These are phyloP conservation scores for Cantharis rustica DNA, from an alignment of 2,888 invertebrate species.

Conservation along the genomic window DNA sequence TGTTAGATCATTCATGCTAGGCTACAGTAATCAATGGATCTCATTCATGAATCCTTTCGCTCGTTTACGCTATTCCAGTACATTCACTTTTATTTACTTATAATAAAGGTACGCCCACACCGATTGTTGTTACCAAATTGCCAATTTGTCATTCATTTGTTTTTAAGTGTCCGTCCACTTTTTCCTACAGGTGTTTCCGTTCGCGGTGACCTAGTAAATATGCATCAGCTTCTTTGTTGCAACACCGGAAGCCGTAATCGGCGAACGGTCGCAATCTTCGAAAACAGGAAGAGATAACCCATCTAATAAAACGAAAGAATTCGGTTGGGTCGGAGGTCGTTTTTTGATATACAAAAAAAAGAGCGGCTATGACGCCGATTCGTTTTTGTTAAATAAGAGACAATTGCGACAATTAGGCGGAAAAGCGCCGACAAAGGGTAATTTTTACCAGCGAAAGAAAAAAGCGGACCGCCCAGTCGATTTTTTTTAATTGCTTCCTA, in stretches of 20 bases:
- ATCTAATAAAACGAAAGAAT: constrained; percentile 1
- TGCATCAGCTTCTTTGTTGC: neutral
- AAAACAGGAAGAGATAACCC: constrained; percentile 28
- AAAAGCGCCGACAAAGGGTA: neutral
- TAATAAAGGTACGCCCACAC: constrained; percentile 38
- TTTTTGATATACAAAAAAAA: neutral
- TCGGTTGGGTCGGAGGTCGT: neutral
- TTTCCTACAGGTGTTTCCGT: neutral
- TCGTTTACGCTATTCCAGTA: constrained; percentile 43
- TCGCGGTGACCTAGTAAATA: neutral
- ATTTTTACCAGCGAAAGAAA: neutral
- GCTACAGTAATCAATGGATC: constrained; percentile 48
- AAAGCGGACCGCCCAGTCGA: neutral
- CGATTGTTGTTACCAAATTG: constrained; percentile 34
- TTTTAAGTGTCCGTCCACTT: neutral
- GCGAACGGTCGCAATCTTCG: constrained; percentile 10
- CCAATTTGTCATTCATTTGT: neutral
- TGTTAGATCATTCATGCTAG: constrained; percentile 36
- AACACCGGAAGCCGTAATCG: constrained; percentile 22
- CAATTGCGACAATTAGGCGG: neutral
- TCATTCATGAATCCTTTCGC: constrained; percentile 48
- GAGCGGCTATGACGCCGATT: neutral
- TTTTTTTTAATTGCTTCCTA: neutral
- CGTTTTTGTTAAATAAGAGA: neutral
- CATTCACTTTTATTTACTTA: constrained; percentile 43